Percentiles rank a stretch among this genome's conserved stretches.
These are phyloP conservation scores for Drosophila busckii DNA, from an alignment of 1,140 invertebrate species.

Conservation along the genomic window DNA sequence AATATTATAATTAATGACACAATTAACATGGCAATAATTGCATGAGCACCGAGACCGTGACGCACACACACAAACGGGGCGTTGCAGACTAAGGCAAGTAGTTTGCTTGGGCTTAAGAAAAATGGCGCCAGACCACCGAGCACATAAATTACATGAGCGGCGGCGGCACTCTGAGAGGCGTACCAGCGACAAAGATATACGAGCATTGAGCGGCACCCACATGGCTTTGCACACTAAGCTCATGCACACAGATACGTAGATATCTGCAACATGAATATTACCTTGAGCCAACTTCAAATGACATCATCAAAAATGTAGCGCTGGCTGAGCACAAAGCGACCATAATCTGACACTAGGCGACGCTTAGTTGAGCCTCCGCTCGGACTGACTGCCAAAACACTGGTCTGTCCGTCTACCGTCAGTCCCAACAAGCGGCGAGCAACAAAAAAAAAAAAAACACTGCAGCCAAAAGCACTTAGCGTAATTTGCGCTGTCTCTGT, in stretches of 20 bases:
- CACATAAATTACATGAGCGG: constrained; percentile 50
- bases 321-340: constrained; percentile 59
- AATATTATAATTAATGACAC: constrained; percentile 70
- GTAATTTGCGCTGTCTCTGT: constrained; percentile 56
- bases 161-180: constrained; percentile 11
- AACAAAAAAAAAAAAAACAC: constrained; percentile 52
- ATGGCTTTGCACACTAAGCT: constrained; percentile 37
- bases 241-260: constrained; percentile 7
- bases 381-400: background rate
- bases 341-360: constrained; percentile 72
- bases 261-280: constrained; percentile 66
- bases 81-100: constrained; percentile 15
- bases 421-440: constrained; percentile 49
- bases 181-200: constrained; percentile 7
- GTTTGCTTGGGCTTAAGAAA: constrained; percentile 17
- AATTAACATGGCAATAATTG: constrained; percentile 73
- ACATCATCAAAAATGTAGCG: constrained; percentile 74
- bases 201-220: constrained; percentile 16
- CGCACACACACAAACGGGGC: background rate
- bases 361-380: constrained; percentile 52
- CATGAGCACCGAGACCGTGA: constrained; percentile 13
- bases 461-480: constrained; percentile 72
- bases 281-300: constrained; percentile 62
- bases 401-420: too few relatives aligned
- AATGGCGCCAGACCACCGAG: constrained; percentile 41